Base-by-base conservation (phyloP, 2,113 vertebrate species). In the Gavia stellata region DNA sequence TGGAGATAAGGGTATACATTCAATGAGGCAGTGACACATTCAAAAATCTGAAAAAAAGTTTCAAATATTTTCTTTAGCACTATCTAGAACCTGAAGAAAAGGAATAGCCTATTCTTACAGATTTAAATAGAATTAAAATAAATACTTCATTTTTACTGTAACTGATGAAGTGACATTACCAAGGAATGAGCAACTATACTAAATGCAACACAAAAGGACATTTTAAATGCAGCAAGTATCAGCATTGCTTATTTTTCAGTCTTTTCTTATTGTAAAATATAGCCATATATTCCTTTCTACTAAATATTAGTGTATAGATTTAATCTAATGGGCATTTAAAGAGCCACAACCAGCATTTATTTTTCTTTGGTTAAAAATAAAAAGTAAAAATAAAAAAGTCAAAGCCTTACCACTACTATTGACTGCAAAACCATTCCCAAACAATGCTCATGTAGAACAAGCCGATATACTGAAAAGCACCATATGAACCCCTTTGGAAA, bases 291-390 rank as follows among this genome's bases (percentile, higher is more conserved):
- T 87, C 59, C 75, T 33, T 87, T 90, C 78, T 77, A 80, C 23
- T 87, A 53, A 85, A 47, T 56, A 70, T 71, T 59, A 87, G 36
- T 33, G 31, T 79, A 50, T 5, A 63, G 18, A 74, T 87, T 93
- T 93, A 71, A 59, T 62, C 45, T 86, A 62, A 75, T 23, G 53
- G 68, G 47, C 6, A 3, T 63, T 83, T 81, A 62, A 95, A 94
- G 95, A 94, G 67, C 59, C 25, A 96, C 81, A 93, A 70, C 79
- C 77, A 81, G 31, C 61, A 65, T 80, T 83, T 86, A 45, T 65
- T 94, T 92, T 93, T 97, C 98, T 98, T 98, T 98, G 98, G 98
- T 98, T 97, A 77, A 97, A 92, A 98, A 97, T 94, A 78, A 71
- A 82, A 94, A 88, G 21, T 66, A 24, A 63, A 90, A 93, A 72